Conservation (phyloP, 2,888 invertebrate species). For the Nomada ferruginata region DNA sequence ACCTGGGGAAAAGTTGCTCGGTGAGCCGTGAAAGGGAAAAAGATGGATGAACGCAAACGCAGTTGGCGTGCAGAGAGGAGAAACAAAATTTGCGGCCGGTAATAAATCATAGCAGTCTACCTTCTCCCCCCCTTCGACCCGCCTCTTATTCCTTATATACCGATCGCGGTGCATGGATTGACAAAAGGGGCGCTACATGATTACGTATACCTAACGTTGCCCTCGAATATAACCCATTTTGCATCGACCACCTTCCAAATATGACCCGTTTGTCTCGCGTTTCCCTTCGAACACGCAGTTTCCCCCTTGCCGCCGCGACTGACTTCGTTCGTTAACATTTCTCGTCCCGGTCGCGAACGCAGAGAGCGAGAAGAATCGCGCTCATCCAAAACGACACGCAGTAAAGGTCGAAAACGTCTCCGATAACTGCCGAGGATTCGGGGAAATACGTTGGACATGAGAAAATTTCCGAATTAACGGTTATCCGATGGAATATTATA, state of each 20-base stretch:
- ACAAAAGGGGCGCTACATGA: slow-evolving; percentile 58
- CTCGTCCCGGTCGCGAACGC: no score
- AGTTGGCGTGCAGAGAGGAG: slow-evolving; percentile 81
- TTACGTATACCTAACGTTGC: slow-evolving; percentile 61
- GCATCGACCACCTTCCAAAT: slow-evolving; percentile 48
- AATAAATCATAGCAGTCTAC: slow-evolving; percentile 83
- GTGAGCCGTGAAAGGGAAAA: slow-evolving; percentile 84
- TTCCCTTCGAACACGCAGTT: background rate
- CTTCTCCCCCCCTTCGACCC: slow-evolving; percentile 65
- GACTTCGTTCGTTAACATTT: no score
- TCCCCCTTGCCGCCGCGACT: no score
- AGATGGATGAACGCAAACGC: slow-evolving; percentile 84
- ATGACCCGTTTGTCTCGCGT: slow-evolving; percentile 6
- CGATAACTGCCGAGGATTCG: no score
- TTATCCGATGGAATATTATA: slow-evolving; percentile 9
- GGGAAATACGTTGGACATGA: no score
- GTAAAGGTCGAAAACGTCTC: no score
- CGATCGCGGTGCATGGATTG: slow-evolving; percentile 53
- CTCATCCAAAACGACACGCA: no score
- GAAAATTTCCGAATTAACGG: background rate
- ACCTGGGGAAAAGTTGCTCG: slow-evolving; percentile 72
- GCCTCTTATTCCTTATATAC: slow-evolving; percentile 63
- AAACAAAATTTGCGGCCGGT: slow-evolving; percentile 83
- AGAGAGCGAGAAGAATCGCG: no score
- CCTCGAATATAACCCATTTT: slow-evolving; percentile 53